Evolutionary conservation across 1,140 invertebrate genomes (phyloP).

Genomic region (Drosophila bipectinata): DNA sequence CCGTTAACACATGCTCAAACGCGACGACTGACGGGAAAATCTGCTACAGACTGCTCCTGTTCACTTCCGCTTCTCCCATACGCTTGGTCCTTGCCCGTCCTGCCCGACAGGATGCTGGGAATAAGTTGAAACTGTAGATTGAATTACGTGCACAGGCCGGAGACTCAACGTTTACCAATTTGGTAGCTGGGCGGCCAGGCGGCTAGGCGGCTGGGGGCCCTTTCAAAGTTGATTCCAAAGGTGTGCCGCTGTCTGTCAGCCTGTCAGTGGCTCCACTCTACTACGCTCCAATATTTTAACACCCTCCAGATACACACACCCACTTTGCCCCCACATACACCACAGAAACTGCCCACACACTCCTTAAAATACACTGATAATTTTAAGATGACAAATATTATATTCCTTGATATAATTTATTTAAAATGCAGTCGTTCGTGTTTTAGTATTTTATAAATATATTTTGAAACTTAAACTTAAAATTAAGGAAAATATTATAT

Average conservation of each 20-base stretch:
- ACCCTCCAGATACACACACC: neutral
- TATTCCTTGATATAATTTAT: too few species aligned
- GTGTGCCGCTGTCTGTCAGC: conserved; percentile 72
- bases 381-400: neutral
- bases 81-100: neutral
- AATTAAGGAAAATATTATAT: too few species aligned
- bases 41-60: conserved; percentile 26
- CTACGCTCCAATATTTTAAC: conserved; percentile 4
- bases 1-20: conserved; percentile 59
- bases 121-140: conserved; percentile 75
- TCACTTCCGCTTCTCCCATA: conserved; percentile 6
- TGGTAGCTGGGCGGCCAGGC: conserved; percentile 27
- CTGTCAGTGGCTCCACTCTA: conserved; percentile 58
- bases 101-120: conserved; percentile 55
- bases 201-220: conserved; percentile 14
- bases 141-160: conserved; percentile 68
- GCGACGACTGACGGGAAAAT: conserved; percentile 53
- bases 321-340: neutral
- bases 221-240: conserved; percentile 69
- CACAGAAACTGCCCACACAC: neutral
- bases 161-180: conserved; percentile 51
- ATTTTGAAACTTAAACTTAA: too few species aligned
- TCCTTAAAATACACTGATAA: neutral
- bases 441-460: too few species aligned
- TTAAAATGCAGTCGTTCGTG: too few species aligned